phyloP scores from a whole-genome alignment of 2,888 invertebrate genomes.

The Phlogophora meticulosa region DNA sequence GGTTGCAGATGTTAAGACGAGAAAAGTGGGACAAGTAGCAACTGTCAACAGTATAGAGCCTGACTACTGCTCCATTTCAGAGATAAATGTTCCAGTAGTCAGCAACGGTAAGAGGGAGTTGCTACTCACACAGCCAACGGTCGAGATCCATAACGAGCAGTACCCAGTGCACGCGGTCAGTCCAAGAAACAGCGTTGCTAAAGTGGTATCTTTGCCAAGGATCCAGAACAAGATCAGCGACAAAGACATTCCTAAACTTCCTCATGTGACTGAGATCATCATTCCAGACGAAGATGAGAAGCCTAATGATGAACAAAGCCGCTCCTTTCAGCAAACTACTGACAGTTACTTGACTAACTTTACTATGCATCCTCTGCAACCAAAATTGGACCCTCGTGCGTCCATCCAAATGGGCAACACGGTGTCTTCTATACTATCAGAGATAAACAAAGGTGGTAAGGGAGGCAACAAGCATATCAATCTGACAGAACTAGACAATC shows the following conservation, averaged over 20 bases:
- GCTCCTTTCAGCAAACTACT: slow-evolving; percentile 80
- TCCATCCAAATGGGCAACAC: slow-evolving; percentile 92
- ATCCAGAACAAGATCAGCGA: slow-evolving; percentile 88
- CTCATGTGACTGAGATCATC: slow-evolving; percentile 94
- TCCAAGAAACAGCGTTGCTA: slow-evolving; percentile 86
- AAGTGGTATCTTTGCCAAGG: slow-evolving; percentile 86
- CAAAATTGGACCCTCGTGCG: slow-evolving; percentile 88
- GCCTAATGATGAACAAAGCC: slow-evolving; percentile 80
- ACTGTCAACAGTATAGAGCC: slow-evolving; percentile 91
- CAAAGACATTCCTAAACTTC: slow-evolving; percentile 93
- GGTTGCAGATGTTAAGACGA: slow-evolving; percentile 91
- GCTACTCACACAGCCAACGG: slow-evolving; percentile 89
- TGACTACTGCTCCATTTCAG: slow-evolving; percentile 95
- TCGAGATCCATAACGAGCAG: slow-evolving; percentile 89
- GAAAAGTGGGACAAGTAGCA: slow-evolving; percentile 89
- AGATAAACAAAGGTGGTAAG: slow-evolving; percentile 90
- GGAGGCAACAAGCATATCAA: slow-evolving; percentile 86
- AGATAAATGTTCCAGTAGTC: slow-evolving; percentile 93
- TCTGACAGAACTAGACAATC: slow-evolving; percentile 86
- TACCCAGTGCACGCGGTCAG: slow-evolving; percentile 83
- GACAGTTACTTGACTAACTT: slow-evolving; percentile 86
- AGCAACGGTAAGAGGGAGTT: slow-evolving; percentile 90
- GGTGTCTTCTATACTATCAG: slow-evolving; percentile 91
- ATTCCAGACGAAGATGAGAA: slow-evolving; percentile 92
- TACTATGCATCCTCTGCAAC: slow-evolving; percentile 85